phyloP scores from a whole-genome alignment of 2,113 vertebrate genomes.

The Syngnathus scovelli region DNA sequence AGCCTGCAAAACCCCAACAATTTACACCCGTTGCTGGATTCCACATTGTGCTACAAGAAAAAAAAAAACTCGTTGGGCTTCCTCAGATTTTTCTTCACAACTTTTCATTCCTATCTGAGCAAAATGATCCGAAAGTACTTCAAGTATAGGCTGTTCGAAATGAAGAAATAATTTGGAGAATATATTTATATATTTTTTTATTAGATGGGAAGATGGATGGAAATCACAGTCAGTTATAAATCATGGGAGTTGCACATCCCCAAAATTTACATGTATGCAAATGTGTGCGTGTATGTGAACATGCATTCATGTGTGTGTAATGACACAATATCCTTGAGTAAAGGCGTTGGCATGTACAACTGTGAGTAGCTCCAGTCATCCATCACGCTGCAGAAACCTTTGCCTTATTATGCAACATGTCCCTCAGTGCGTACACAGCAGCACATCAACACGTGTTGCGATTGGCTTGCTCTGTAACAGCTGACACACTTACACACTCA shows the following conservation, averaged over 20 bases:
- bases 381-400: conserved; percentile 20
- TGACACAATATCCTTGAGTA: conserved; percentile 13
- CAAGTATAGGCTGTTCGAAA: too few species aligned
- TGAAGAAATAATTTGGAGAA: too few species aligned
- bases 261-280: background rate
- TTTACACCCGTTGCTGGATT: conserved; percentile 5
- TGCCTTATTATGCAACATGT: conserved; percentile 41
- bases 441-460: conserved; percentile 25
- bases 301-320: background rate
- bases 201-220: too few species aligned
- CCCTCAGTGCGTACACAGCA: conserved; percentile 2
- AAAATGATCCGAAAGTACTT: too few species aligned
- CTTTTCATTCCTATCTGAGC: too few species aligned
- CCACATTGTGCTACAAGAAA: background rate
- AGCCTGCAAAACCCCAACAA: conserved; percentile 21
- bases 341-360: conserved; percentile 6
- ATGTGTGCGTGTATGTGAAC: background rate
- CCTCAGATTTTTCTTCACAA: too few species aligned
- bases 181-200: too few species aligned
- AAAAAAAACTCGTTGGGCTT: too few species aligned
- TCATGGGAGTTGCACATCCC: background rate
- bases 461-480: conserved; percentile 25
- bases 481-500: conserved; percentile 13
- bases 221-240: background rate
- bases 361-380: conserved; percentile 13